These are phyloP conservation scores for Parazoanthus swiftii DNA, from an alignment of 92 coral and sea anemone genomes.

Conservation along the genomic window DNA sequence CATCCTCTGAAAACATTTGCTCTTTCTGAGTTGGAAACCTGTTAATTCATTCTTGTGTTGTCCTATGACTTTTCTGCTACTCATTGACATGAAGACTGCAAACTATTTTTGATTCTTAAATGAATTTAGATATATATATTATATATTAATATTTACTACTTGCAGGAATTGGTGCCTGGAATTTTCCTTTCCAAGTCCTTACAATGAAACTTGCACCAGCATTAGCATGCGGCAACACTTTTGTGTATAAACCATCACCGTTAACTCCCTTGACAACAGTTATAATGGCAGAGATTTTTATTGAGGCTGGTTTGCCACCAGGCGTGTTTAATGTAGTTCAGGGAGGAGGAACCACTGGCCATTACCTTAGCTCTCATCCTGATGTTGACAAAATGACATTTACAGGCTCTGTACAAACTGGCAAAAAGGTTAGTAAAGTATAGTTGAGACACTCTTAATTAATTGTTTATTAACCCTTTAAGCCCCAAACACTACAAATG, in stretches of 20 bases:
- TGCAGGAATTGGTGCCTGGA: conserved; percentile 99
- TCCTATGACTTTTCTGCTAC: too few relatives aligned
- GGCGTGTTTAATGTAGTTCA: conserved; percentile 88
- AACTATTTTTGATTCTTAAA: background rate
- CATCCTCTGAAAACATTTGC: too few relatives aligned
- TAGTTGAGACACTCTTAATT: background rate
- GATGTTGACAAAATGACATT: conserved; percentile 87
- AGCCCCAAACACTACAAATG: too few relatives aligned
- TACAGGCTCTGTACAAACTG: conserved; percentile 95
- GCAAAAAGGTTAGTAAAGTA: conserved; percentile 69
- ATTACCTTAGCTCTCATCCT: conserved; percentile 74
- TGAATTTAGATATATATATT: background rate
- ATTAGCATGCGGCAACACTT: conserved; percentile 90
- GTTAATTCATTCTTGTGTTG: too few relatives aligned
- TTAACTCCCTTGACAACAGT: conserved; percentile 88
- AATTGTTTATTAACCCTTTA: background rate
- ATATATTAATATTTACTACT: background rate
- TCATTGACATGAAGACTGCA: background rate
- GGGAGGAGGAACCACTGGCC: conserved; percentile 91
- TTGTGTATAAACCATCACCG: conserved; percentile 96
- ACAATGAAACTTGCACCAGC: conserved; percentile 96
- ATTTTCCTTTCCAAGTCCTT: conserved; percentile 90
- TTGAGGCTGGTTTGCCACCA: conserved; percentile 85
- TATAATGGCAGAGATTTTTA: conserved; percentile 81
- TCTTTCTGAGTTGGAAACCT: too few relatives aligned